Percentiles rank a stretch among this genome's conserved stretches.
Conservation (phyloP, 2,888 invertebrate species). For the Microctonus aethiopoides region DNA sequence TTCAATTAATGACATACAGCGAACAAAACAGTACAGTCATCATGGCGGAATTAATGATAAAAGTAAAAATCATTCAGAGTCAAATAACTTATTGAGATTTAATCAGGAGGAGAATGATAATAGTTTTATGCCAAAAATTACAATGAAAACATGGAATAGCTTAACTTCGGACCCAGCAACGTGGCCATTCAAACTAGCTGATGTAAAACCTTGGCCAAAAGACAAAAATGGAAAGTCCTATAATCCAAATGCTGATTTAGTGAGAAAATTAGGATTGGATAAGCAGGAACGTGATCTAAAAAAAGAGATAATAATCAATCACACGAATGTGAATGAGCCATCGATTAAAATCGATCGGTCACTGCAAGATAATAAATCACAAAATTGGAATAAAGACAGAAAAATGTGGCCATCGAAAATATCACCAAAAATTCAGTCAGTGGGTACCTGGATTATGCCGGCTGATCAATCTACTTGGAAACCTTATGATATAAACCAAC, state of each 20-base stretch:
- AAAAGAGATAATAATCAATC: background rate
- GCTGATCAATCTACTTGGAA: slow-evolving; percentile 53
- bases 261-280: slow-evolving; percentile 58
- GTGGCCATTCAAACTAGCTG: slow-evolving; percentile 60
- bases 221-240: slow-evolving; percentile 60
- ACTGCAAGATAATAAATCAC: slow-evolving; percentile 27
- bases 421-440: slow-evolving; percentile 51
- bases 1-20: background rate
- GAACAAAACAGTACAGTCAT: slow-evolving; percentile 30
- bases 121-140: slow-evolving; percentile 48
- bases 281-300: slow-evolving; percentile 46
- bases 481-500: slow-evolving; percentile 47
- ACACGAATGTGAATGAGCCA: background rate
- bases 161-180: slow-evolving; percentile 61
- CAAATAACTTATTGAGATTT: slow-evolving; percentile 34
- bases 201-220: slow-evolving; percentile 61
- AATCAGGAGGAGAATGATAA: slow-evolving; percentile 31
- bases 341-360: slow-evolving; percentile 26
- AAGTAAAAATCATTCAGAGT: slow-evolving; percentile 35
- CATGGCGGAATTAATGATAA: slow-evolving; percentile 15
- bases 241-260: slow-evolving; percentile 60
- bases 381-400: slow-evolving; percentile 35
- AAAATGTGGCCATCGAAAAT: slow-evolving; percentile 43
- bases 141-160: slow-evolving; percentile 58
- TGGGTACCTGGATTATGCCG: slow-evolving; percentile 52